Conservation (phyloP, 2,888 invertebrate genomes). For the Ischnura elegans region DNA sequence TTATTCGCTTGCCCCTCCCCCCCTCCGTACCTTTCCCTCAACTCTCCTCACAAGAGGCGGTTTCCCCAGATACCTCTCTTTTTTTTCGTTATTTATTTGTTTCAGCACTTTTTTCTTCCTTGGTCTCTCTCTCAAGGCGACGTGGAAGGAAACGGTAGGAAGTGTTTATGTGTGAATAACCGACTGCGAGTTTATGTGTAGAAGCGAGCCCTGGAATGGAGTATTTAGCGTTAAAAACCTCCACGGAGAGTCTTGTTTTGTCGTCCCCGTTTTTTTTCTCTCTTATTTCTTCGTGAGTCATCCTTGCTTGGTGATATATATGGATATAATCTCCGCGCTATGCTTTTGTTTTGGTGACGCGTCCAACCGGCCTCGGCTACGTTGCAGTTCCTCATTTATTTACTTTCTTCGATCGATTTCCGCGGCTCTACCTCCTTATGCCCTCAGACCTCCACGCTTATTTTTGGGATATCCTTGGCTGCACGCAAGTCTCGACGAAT, state of each 20-base stretch:
- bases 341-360: neutral
- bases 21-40: neutral
- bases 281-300: too few species aligned
- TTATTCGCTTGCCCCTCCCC: neutral
- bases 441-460: too few species aligned
- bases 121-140: conserved; percentile 20
- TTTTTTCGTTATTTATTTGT: neutral
- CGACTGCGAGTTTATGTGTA: neutral
- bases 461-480: neutral
- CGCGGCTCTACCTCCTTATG: too few species aligned
- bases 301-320: neutral
- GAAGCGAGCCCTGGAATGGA: neutral
- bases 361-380: neutral
- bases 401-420: neutral
- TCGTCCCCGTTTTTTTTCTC: too few species aligned
- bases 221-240: neutral
- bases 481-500: neutral
- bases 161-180: conserved; percentile 38
- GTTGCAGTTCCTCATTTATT: neutral
- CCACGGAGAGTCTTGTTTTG: too few species aligned
- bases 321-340: neutral
- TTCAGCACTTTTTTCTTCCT: too few species aligned
- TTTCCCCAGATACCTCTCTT: neutral
- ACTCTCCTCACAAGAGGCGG: neutral
- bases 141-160: neutral